Evolutionary conservation across 2,797 vertebrate species (phyloP), one percentile per base, ranked within the genome.

Genomic region (Microctenopoma stevenorrisi): DNA sequence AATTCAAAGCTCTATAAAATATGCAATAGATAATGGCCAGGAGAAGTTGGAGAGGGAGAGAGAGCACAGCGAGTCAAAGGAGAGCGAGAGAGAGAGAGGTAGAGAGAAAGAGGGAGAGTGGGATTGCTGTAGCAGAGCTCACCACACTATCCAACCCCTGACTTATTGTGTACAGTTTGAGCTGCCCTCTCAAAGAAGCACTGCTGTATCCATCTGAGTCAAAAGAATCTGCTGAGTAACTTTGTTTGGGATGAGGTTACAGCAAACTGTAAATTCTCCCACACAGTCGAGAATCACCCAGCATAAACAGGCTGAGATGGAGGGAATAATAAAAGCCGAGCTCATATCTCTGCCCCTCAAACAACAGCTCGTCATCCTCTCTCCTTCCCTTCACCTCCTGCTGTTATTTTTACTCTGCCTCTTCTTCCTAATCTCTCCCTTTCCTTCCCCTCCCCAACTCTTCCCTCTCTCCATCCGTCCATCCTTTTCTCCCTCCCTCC

Each of bases 171-270:
- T 79, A 47, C 76, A 68, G 18, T 62, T 53, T 72, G 59, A 76
- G 73, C 68, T 68, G 53, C 54, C 40, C 49, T 63, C 73, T 76
- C 49, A 75, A 73, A 80, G 74, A 52, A 52, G 68, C 12, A 6
- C 46, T 10, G 58, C 65, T 63, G 62, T 7, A 46, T 66, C 70
- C n/a, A 44, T 81, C 62, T 70, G 70, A 81, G 76, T 85, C 77
- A 49, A 81, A 85, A 77, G 62, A 87, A 84, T 85, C 68, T 90
- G 88, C 92, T 90, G 88, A 92, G 82, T 89, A 91, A 91, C 79
- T 78, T 90, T 90, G 85, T 91, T 92, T 90, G 74, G 82, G 85
- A 81, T 85, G 86, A 89, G 83, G 74, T 86, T 78, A 73, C 81
- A 79, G 80, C 86, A 79, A 86, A 87, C 85, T 68, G 83, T 79